Evolutionary conservation across 1,140 invertebrate genomes (phyloP).

Genomic region (Melanaphis sacchari): DNA sequence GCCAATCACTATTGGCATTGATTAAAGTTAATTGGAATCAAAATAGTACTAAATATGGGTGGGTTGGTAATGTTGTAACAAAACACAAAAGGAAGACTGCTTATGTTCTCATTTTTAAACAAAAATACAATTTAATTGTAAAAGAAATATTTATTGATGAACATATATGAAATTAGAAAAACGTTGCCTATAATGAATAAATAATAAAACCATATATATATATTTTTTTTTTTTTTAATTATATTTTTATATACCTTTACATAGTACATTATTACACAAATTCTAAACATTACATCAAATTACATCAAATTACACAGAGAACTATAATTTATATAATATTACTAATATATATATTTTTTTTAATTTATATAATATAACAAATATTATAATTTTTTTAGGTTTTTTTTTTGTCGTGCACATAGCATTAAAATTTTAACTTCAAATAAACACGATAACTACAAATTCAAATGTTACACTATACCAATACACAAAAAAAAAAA

Average conservation of each 20-base stretch:
- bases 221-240: conserved; percentile 32
- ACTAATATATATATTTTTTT: conserved; percentile 39
- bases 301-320: conserved; percentile 56
- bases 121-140: too few relatives aligned
- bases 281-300: conserved; percentile 56
- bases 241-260: conserved; percentile 57
- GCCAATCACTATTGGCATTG: too few relatives aligned
- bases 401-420: conserved; percentile 7
- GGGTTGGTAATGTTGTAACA: too few relatives aligned
- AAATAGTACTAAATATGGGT: too few relatives aligned
- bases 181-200: neutral
- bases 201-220: neutral
- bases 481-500: conserved; percentile 17
- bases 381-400: conserved; percentile 43
- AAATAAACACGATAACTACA: conserved; percentile 45
- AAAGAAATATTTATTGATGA: too few relatives aligned
- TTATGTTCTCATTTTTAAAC: too few relatives aligned
- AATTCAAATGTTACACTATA: conserved; percentile 49
- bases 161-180: neutral
- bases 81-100: too few relatives aligned
- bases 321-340: conserved; percentile 54
- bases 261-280: conserved; percentile 57
- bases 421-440: conserved; percentile 14
- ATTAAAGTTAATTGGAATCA: too few relatives aligned
- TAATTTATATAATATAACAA: conserved; percentile 49